These are phyloP conservation scores for Danaus melanippus DNA, from an alignment of 1,140 invertebrate genomes.

Conservation along the genomic window DNA sequence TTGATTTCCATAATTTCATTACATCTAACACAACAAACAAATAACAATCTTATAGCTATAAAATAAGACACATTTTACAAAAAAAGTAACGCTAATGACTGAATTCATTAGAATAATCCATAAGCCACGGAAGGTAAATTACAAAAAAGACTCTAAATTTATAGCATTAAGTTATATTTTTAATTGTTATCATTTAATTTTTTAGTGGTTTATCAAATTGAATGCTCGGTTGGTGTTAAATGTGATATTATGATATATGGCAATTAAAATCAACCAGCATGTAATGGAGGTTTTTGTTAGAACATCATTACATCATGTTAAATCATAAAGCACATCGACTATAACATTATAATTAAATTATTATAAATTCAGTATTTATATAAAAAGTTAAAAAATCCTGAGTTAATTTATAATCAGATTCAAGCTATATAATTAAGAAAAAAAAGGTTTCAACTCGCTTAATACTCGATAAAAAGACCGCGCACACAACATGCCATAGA, in stretches of 20 bases:
- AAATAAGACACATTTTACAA: slow-evolving; percentile 3
- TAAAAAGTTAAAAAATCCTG: no score
- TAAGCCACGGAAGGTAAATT: slow-evolving; percentile 19
- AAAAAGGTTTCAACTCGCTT: no score
- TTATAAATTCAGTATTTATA: neutral
- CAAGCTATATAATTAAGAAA: no score
- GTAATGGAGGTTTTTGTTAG: slow-evolving; percentile 18
- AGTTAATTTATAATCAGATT: no score
- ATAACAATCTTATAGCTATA: neutral
- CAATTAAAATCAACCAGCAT: slow-evolving; percentile 16
- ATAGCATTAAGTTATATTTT: slow-evolving; percentile 10
- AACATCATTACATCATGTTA: slow-evolving; percentile 17
- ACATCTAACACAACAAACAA: slow-evolving; percentile 6
- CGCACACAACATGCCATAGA: neutral
- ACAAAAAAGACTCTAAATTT: slow-evolving; percentile 13
- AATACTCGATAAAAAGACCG: no score
- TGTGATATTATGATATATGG: slow-evolving; percentile 24
- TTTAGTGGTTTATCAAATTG: slow-evolving; percentile 25
- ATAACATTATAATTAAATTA: neutral
- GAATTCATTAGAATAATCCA: slow-evolving; percentile 32
- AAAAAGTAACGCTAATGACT: slow-evolving; percentile 17
- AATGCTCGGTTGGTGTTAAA: slow-evolving; percentile 28
- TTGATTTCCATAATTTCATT: slow-evolving; percentile 33
- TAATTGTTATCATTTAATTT: slow-evolving; percentile 4
- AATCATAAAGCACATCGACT: slow-evolving; percentile 17